Percentiles rank a stretch among this genome's conserved stretches.
phyloP scores from a whole-genome alignment of 2,888 invertebrate genomes.

The Caenorhabditis sp. region DNA sequence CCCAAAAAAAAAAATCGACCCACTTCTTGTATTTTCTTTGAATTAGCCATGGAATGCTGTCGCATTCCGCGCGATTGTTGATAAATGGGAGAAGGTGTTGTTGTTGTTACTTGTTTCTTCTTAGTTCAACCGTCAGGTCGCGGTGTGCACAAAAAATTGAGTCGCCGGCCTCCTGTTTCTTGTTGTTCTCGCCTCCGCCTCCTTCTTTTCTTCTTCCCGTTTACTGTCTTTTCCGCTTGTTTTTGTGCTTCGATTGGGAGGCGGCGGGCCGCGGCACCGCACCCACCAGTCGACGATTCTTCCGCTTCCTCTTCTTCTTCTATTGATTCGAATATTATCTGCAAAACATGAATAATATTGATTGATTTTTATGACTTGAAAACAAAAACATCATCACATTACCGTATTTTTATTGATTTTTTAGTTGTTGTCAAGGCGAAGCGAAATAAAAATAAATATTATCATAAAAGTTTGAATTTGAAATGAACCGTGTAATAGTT shows the following conservation, averaged over 20 bases:
- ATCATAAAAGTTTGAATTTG: not conserved
- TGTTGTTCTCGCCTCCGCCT: not conserved
- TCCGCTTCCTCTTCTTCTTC: not conserved
- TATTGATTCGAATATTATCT: not conserved
- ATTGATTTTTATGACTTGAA: no score
- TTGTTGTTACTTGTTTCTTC: no score
- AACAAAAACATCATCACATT: no score
- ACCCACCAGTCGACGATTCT: not conserved
- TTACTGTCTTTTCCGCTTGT: not conserved
- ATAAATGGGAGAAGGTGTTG: not conserved
- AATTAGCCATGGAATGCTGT: slow-evolving; percentile 67
- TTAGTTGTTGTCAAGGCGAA: no score
- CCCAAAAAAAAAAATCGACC: not conserved
- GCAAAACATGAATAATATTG: no score
- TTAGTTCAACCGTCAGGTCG: not conserved
- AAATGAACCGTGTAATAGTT: not conserved
- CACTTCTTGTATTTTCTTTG: slow-evolving; percentile 69
- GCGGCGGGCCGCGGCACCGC: not conserved
- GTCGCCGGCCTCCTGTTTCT: not conserved
- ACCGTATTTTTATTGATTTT: not conserved
- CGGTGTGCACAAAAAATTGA: not conserved
- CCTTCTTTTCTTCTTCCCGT: not conserved
- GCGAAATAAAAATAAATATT: no score
- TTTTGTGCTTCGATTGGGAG: not conserved
- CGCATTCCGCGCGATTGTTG: slow-evolving; percentile 52